Evolutionary conservation across 1,140 invertebrate genomes (phyloP).

Genomic region (Choristoneura fumiferana): DNA sequence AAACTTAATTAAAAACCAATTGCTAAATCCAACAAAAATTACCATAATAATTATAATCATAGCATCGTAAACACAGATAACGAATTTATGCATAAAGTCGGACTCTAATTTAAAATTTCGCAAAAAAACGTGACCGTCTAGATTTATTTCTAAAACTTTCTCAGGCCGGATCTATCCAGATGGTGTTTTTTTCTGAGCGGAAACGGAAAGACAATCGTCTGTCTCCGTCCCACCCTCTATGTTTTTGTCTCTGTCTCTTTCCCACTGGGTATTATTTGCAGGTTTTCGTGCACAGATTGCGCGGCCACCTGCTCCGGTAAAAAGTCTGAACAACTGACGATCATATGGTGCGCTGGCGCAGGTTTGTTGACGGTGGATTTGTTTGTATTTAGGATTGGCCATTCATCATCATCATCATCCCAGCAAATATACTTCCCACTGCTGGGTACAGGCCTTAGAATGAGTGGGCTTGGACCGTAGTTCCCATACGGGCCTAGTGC

Average conservation of each 20-base stretch:
- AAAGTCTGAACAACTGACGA: slow-evolving; percentile 60
- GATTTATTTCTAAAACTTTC: slow-evolving; percentile 27
- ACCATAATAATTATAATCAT: slow-evolving; percentile 8
- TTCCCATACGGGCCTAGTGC: too few relatives aligned
- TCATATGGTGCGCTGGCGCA: slow-evolving; percentile 46
- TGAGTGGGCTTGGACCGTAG: too few relatives aligned
- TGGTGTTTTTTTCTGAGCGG: slow-evolving; percentile 68
- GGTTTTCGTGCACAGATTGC: slow-evolving; percentile 67
- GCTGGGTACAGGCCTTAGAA: too few relatives aligned
- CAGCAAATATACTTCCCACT: too few relatives aligned
- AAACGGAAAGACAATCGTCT: slow-evolving; percentile 64
- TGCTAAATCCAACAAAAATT: neutral
- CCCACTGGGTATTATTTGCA: slow-evolving; percentile 44
- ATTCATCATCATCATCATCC: too few relatives aligned
- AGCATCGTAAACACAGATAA: neutral
- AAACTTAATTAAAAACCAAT: neutral
- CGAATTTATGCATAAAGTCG: neutral
- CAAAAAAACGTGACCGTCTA: slow-evolving; percentile 14
- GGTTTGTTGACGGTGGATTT: neutral
- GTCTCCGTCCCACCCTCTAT: slow-evolving; percentile 42
- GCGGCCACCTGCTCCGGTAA: slow-evolving; percentile 54
- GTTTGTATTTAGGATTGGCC: neutral
- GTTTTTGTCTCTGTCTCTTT: slow-evolving; percentile 33
- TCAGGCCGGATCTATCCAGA: slow-evolving; percentile 52
- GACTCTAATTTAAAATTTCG: neutral